Evolutionary conservation across 2,888 invertebrate genomes (phyloP).

Genomic region (Tipula lateralis): DNA sequence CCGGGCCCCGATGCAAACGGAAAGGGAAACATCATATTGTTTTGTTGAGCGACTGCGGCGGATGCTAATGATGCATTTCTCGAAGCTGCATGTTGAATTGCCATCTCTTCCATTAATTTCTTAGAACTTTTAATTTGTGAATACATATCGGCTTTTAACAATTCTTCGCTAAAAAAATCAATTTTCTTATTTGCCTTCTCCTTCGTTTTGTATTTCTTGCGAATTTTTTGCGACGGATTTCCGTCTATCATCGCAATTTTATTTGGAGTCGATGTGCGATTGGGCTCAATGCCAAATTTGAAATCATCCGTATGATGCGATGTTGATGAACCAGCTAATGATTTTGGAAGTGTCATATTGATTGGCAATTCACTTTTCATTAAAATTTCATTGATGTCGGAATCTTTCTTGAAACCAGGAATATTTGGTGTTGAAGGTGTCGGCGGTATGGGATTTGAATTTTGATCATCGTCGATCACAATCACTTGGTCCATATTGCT

Average conservation of each 20-base stretch:
- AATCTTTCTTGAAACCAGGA: not conserved
- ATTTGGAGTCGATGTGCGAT: not conserved
- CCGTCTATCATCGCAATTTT: not conserved
- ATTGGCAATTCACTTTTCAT: constrained; percentile 33
- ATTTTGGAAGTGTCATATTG: constrained; percentile 32
- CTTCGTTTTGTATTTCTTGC: constrained; percentile 26
- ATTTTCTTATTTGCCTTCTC: constrained; percentile 14
- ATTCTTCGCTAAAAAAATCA: not conserved
- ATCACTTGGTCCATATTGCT: constrained; percentile 50
- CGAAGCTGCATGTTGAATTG: constrained; percentile 43
- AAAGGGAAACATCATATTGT: constrained; percentile 43
- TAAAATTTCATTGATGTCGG: not conserved
- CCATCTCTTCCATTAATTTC: constrained; percentile 34
- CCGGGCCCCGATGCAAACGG: constrained; percentile 53
- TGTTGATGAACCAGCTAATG: not conserved
- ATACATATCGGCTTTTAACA: not conserved
- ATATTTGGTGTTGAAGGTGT: not conserved
- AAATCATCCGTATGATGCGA: not conserved
- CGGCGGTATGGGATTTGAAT: not conserved
- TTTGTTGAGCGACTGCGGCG: constrained; percentile 45
- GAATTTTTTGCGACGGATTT: not conserved
- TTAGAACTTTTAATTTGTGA: not conserved
- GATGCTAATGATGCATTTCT: constrained; percentile 39
- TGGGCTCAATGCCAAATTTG: not conserved
- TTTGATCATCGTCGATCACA: constrained; percentile 50